Base-by-base conservation (phyloP, 2,797 vertebrate species). In the Channallabes apus region DNA sequence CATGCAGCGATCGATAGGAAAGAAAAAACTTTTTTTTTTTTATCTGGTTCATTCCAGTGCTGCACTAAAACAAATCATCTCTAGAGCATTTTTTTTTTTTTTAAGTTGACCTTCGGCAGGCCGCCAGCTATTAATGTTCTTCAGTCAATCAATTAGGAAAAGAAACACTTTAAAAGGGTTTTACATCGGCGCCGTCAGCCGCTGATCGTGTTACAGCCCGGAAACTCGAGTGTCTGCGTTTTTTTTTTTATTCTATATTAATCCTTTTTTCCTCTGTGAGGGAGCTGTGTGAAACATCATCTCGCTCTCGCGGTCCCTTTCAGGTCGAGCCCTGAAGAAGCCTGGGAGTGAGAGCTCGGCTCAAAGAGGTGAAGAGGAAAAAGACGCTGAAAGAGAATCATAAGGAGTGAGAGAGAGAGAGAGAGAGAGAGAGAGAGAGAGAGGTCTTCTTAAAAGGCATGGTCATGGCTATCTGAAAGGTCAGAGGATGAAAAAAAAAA, bases 381-480 rank as follows among this genome's bases (percentile, higher is more conserved):
- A 80, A 41, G 87, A 90, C 68, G 79, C 32, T 80, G 51, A 84
- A 65, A 75, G 29, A 83, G 59, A 88, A 62, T 83, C 20, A 86
- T 76, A 84, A 72, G 56, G 54, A 27, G 83, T 72, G 51, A 69
- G 35, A 79, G 32, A n/a, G 38, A 64, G 80, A 41, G 84, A 35
- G 59, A 9, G 76, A 54, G 65, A 69, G 56, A 82, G 41, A 71
- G 20, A 87, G 87, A 87, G 83, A 86, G 87, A 82, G 32, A 87
- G 73, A 85, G 88, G 72, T 27, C 82, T 72, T 65, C 75, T 78
- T 77, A 80, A 78, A 82, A 58, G 41, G 85, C 82, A 51, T 51
- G 11, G 83, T 54, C 80, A 85, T 62, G 56, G 82, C 86, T 85
- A 79, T 80, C 68, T 62, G 41, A 82, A 85, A 83, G 82, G 54